These are phyloP conservation scores for Axis porcinus DNA, from an alignment of 2,113 vertebrate genomes.

Conservation along the genomic window DNA sequence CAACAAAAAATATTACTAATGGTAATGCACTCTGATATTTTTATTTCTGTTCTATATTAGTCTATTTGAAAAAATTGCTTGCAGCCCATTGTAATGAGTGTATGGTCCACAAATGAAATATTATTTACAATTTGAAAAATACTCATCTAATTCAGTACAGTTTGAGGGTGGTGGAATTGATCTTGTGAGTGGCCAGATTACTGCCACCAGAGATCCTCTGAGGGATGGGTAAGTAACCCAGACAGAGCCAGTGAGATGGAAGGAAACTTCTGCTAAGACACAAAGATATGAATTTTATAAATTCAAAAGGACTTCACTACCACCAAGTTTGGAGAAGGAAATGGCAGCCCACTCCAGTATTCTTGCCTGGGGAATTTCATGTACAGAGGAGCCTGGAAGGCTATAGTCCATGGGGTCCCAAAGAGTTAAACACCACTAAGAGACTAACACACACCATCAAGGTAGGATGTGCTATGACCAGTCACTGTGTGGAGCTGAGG, in stretches of 20 bases:
- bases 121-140: background rate
- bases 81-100: background rate
- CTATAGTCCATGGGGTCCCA: background rate
- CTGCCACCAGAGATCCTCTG: background rate
- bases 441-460: background rate
- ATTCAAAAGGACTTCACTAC: background rate
- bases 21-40: background rate
- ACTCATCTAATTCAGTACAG: background rate
- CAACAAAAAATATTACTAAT: background rate
- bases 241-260: background rate
- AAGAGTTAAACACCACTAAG: background rate
- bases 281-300: background rate
- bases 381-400: background rate
- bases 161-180: background rate
- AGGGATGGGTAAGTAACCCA: background rate
- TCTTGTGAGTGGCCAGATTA: background rate
- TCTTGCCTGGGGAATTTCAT: background rate
- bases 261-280: background rate
- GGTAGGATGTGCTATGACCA: rapidly evolving
- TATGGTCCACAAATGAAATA: background rate
- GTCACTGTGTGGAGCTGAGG: background rate
- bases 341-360: background rate
- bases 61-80: background rate
- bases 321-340: background rate
- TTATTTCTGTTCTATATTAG: background rate